Evolutionary conservation across 2,888 invertebrate genomes (phyloP).

Genomic region (Limnephilus rhombicus): DNA sequence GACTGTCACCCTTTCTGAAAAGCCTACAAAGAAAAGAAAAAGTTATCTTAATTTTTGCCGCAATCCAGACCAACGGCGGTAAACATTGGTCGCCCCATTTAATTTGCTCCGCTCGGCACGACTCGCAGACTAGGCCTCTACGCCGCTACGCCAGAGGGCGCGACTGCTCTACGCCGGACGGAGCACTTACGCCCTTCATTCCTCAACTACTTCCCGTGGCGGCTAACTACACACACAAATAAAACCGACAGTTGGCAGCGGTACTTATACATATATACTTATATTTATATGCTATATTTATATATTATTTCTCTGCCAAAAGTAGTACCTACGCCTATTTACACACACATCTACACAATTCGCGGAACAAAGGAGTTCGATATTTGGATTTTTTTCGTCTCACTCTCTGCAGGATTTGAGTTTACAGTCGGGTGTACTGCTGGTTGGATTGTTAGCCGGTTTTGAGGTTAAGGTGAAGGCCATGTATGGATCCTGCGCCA

Average conservation of each 20-base stretch:
- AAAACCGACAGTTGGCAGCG: slow-evolving; percentile 23
- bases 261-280: background rate
- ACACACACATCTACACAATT: slow-evolving; percentile 23
- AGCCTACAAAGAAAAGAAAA: background rate
- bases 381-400: slow-evolving; percentile 18
- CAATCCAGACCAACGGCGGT: background rate
- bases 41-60: background rate
- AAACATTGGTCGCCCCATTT: slow-evolving; percentile 36
- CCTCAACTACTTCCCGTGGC: slow-evolving; percentile 12
- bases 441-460: slow-evolving; percentile 15
- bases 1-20: too few species aligned
- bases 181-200: slow-evolving; percentile 27
- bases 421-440: background rate
- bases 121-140: slow-evolving; percentile 5
- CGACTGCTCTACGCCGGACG: background rate
- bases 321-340: slow-evolving; percentile 35
- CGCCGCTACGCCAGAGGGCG: background rate
- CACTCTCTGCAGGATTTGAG: background rate
- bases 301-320: background rate
- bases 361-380: slow-evolving; percentile 47
- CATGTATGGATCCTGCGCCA: slow-evolving; percentile 46
- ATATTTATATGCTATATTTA: background rate
- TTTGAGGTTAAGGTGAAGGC: slow-evolving; percentile 50
- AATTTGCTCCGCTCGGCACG: slow-evolving; percentile 17
- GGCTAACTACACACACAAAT: slow-evolving; percentile 15